Base-by-base conservation (phyloP, 2,797 vertebrate species). In the Cossypha caffra region DNA sequence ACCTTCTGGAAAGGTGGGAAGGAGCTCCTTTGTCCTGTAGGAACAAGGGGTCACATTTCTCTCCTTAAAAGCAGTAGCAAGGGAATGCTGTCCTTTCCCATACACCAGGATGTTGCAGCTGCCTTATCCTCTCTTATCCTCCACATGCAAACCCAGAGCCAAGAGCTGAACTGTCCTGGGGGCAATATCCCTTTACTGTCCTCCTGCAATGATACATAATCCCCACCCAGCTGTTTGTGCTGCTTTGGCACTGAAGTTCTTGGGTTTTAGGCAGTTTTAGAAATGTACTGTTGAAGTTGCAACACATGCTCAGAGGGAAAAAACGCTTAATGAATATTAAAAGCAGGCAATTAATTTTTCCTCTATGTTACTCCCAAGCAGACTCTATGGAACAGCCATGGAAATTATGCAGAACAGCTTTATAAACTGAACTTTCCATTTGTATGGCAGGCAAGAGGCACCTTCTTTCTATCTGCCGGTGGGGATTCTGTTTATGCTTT, bases 381-480 rank as follows among this genome's bases (percentile, higher is more conserved):
- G 50, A 14, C 5, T 74, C 67, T 37, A 45, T 50, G 63, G 51
- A 95, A 79, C 23, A 94, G 57, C 61, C 55, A 66, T 73, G 54
- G 79, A 91, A 94, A 90, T 95, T 89, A 92, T 63, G 50, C 74
- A 83, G 82, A 89, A 52, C 9, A 51, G 26, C 10, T 93, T 85
- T 88, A 86, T 64, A 47, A 95, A 57, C 21, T 89, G 52, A 94
- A 67, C 5, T 89, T 89, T 88, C 45, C 28, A 16, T 91, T 76
- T 88, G 8, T 29, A 61, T 20, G 52, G 14, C 40, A 81, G 51
- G 51, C 29, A 69, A 74, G 55, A 76, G 33, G 24, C 2, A 12
- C 11, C 16, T 66, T 61, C 37, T 88, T 67, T 84, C 67, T 48
- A 85, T 45, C 25, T 82, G 10, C 5, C 33, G 66, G 17, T 67